A percentile compares a stretch with the other conserved stretches of the same genome.
Evolutionary conservation across 1,140 invertebrate genomes (phyloP).

Genomic region (Sycophila sp.): DNA sequence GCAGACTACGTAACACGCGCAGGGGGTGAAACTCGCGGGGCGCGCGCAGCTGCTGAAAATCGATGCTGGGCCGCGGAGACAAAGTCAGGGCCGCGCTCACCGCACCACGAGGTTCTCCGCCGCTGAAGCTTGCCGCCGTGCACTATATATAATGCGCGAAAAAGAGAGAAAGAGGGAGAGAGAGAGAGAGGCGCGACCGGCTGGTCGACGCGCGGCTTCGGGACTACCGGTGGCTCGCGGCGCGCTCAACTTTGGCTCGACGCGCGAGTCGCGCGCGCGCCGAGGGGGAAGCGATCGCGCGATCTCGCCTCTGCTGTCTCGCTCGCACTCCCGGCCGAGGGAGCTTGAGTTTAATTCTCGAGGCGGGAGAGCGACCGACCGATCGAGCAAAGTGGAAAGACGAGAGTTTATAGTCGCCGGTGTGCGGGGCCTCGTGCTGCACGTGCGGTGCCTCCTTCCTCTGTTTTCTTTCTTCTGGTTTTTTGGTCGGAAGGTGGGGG

Average conservation of each 20-base stretch:
- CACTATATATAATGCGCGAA: background rate
- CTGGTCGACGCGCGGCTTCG: background rate
- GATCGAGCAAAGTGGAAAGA: no score
- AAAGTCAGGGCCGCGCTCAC: constrained; percentile 23
- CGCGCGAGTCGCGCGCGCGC: background rate
- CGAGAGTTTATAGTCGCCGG: no score
- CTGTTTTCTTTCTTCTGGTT: no score
- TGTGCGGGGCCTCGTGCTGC: no score
- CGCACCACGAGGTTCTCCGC: background rate
- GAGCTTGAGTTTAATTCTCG: background rate
- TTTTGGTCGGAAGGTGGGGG: no score
- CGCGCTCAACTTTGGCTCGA: background rate
- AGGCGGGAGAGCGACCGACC: background rate
- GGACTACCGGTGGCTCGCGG: background rate
- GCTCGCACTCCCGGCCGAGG: background rate
- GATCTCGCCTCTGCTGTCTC: background rate
- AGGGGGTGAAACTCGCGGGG: background rate
- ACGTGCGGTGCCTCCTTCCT: no score
- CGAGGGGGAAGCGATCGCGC: background rate
- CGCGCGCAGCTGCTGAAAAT: background rate
- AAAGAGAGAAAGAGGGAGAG: background rate
- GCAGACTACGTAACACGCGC: no score
- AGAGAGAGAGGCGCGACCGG: constrained; percentile 11
- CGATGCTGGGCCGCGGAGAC: background rate
- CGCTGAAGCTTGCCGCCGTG: background rate